Base-by-base conservation (phyloP, 2,113 vertebrate genomes). In the Ageneiosus marmoratus region DNA sequence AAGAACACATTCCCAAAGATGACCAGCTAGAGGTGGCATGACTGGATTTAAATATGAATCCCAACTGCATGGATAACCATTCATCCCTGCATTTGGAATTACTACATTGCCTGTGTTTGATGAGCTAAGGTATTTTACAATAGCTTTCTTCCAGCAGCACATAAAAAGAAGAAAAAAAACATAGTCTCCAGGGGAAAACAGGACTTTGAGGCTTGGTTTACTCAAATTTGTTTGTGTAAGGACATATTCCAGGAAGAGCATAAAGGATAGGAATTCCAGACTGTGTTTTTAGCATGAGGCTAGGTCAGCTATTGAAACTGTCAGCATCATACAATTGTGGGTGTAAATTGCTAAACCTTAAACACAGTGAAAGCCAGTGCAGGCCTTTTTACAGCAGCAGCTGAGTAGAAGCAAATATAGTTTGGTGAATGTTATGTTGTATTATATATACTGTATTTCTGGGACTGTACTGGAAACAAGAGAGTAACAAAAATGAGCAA, bases 401-500 rank as follows among this genome's bases (percentile, higher is more conserved):
- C 44, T 11, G 6, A 44, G 55, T 8, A 78, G 7, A 77, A 37
- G 12, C 51, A 77, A 77, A 55, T 55, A 22, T 37, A 32, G n/a
- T 13, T n/a, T 11, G 9, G 3, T 79, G 4, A 63, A 32, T 63
- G 58, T 22, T 29, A 27, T 60, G 44, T 27, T 44, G 18, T 60
- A 27, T 16, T 77, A 77, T 4, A 70, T 44, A 70, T n/a, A 27
- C 3, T n/a, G n/a, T n/a, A n/a, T n/a, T 6, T 77, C 12, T 41
- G 75, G 34, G 34, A 77, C 53, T 58, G 32, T 58, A 37, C 32
- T 24, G 60, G 41, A 46, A 37, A 37, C 13, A 69, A 69, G 34
- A 70, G 13, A 46, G 67, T 79, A 32, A 80, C 20, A 0, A 46
- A 67, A 69, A 34, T 67, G 60, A 80, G 51, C 32, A 80, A 80